Percentiles rank a stretch among this genome's conserved stretches.
These are phyloP conservation scores for Cottoperca gobio DNA, from an alignment of 2,797 vertebrate genomes.

Conservation along the genomic window DNA sequence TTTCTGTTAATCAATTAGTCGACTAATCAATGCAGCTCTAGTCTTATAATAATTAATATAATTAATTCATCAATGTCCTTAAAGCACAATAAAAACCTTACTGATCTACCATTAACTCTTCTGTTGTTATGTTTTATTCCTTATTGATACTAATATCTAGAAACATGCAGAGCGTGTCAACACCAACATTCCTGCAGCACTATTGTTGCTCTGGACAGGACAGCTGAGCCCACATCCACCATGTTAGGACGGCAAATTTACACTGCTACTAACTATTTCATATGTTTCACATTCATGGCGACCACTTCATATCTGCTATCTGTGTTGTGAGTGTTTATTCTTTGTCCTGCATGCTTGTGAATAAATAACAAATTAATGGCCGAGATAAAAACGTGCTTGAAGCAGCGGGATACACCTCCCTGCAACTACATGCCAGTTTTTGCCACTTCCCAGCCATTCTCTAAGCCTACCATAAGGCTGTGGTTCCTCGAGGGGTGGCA, in stretches of 20 bases:
- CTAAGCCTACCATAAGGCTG: conserved; percentile 39
- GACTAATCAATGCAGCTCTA: too few species aligned
- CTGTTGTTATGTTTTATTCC: background rate
- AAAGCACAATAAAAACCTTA: background rate
- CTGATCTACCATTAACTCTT: background rate
- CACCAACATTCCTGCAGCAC: conserved; percentile 2
- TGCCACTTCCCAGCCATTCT: conserved; percentile 41
- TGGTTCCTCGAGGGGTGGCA: conserved; percentile 70
- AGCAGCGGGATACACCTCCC: conserved; percentile 36
- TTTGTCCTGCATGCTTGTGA: background rate
- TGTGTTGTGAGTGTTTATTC: background rate
- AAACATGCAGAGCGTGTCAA: conserved; percentile 17
- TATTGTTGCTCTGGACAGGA: background rate
- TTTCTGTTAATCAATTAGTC: too few species aligned
- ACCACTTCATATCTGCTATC: background rate
- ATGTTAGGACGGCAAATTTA: background rate
- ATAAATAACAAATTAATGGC: conserved; percentile 8
- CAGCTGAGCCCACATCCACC: background rate
- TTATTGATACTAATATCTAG: conserved; percentile 2
- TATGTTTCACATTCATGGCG: background rate
- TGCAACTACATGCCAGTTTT: conserved; percentile 28
- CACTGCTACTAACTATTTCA: conserved; percentile 1
- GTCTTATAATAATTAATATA: background rate
- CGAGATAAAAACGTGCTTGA: background rate
- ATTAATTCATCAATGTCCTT: background rate